Evolutionary conservation across 2,797 vertebrate genomes (phyloP).

Genomic region (Hipposideros larvatus): DNA sequence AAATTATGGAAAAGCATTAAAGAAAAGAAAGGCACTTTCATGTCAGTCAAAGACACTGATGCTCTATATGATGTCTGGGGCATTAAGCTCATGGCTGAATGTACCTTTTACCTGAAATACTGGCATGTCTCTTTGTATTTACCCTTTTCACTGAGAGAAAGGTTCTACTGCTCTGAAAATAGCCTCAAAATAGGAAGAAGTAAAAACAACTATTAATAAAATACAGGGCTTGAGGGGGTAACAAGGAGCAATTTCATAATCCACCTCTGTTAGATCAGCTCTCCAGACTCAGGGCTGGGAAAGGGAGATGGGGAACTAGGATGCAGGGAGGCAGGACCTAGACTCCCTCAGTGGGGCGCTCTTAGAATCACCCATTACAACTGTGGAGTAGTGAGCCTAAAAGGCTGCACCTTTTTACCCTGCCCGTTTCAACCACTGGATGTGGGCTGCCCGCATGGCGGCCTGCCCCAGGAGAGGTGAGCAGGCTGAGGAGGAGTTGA

Average conservation of each 20-base stretch:
- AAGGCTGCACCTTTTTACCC: fast-evolving
- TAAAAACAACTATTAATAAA: background rate
- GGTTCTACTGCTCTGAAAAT: background rate
- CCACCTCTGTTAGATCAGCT: background rate
- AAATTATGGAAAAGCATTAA: background rate
- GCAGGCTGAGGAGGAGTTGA: background rate
- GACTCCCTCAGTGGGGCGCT: too few species aligned
- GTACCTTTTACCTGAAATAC: background rate
- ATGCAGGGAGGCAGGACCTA: background rate
- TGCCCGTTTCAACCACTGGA: too few species aligned
- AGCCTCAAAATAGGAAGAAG: background rate
- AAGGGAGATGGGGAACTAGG: background rate
- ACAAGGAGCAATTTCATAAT: background rate
- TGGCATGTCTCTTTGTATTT: background rate
- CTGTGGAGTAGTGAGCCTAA: background rate
- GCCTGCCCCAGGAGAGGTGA: background rate
- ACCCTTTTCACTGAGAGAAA: background rate
- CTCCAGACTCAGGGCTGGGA: background rate
- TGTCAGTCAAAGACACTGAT: background rate
- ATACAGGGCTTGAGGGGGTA: background rate
- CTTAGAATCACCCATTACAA: background rate
- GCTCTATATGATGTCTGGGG: background rate
- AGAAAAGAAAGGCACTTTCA: background rate
- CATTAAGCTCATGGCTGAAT: background rate
- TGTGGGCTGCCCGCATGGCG: background rate